Evolutionary conservation across 2,888 invertebrate species (phyloP).

Genomic region (Strigamia transsilvanica): DNA sequence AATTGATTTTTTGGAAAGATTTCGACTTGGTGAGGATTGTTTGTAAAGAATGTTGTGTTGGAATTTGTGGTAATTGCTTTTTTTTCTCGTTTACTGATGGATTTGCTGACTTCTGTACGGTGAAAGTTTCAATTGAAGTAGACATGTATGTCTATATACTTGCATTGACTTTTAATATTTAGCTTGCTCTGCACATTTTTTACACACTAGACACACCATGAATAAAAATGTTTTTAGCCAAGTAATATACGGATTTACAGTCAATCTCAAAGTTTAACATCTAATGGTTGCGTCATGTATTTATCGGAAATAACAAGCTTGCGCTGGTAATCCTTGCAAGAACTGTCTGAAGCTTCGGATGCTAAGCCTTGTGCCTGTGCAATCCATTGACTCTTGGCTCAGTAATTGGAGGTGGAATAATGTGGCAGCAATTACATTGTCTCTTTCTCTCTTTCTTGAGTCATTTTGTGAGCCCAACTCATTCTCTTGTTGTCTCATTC

Average conservation of each 20-base stretch:
- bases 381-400: conserved; percentile 48
- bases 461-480: conserved; percentile 49
- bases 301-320: conserved; percentile 45
- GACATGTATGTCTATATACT: neutral
- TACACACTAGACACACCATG: neutral
- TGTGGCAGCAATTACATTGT: conserved; percentile 48
- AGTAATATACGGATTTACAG: neutral
- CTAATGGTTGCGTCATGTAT: conserved; percentile 22
- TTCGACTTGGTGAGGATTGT: conserved; percentile 43
- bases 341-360: conserved; percentile 33
- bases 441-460: conserved; percentile 22
- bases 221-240: neutral
- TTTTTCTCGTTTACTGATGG: conserved; percentile 1
- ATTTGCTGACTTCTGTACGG: neutral
- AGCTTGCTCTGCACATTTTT: neutral
- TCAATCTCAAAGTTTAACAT: neutral
- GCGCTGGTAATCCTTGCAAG: conserved; percentile 45
- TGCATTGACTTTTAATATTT: conserved; percentile 23
- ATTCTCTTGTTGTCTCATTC: conserved; percentile 23
- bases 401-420: conserved; percentile 49
- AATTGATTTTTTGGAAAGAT: conserved; percentile 45
- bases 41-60: conserved; percentile 47
- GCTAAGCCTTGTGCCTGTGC: conserved; percentile 40
- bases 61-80: conserved; percentile 49
- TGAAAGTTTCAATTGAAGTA: conserved; percentile 47